These are phyloP conservation scores for Crocodylus rhombifer DNA, from an alignment of 2,797 vertebrate genomes.

Conservation along the genomic window DNA sequence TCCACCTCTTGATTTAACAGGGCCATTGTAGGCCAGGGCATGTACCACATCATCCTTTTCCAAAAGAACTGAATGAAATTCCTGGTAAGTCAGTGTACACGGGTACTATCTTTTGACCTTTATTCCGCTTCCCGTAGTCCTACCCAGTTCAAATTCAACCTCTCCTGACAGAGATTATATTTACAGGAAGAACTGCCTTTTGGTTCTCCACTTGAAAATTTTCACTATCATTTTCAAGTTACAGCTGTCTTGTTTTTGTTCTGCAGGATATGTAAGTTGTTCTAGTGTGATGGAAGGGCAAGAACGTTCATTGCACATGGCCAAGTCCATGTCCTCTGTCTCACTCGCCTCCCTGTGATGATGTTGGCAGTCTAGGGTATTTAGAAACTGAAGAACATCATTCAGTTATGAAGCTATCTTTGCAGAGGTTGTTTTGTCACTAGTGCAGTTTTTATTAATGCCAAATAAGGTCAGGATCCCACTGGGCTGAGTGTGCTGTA, in stretches of 20 bases:
- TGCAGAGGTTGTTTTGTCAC: neutral
- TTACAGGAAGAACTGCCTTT: too few relatives aligned
- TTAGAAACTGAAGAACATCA: rapidly evolving
- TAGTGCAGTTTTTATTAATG: neutral
- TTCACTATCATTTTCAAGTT: neutral
- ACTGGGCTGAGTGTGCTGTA: neutral
- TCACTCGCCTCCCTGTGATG: neutral
- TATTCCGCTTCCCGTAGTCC: neutral
- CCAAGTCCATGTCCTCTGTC: too few relatives aligned
- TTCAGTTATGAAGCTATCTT: neutral
- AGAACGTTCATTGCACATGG: neutral
- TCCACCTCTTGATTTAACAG: neutral
- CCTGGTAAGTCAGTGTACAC: neutral
- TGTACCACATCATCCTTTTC: neutral
- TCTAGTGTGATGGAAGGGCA: neutral
- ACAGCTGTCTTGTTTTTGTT: neutral
- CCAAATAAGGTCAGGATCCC: neutral
- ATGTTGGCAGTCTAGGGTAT: neutral
- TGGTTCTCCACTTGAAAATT: neutral
- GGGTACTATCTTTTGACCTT: neutral
- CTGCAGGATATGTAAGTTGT: neutral
- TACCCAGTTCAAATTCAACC: neutral
- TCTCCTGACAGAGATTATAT: neutral
- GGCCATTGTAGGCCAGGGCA: neutral
- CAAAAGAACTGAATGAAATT: slow-evolving; percentile 23